Base-by-base conservation (phyloP, 2,888 invertebrate species). In the Mactromeris polynyma region DNA sequence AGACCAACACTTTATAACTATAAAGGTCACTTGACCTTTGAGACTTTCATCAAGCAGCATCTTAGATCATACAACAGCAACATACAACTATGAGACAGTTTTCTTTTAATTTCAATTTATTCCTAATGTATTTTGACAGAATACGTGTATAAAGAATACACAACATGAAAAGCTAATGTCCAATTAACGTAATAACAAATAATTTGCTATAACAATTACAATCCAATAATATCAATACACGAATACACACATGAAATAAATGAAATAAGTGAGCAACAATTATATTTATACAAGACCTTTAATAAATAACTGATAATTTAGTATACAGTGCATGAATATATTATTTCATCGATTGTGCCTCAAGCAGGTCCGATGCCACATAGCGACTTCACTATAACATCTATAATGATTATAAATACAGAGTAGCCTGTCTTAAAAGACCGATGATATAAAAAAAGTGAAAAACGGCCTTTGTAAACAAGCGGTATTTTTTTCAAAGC, bases 101-200 rank as follows among this genome's bases (percentile, higher is more conserved):
- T 69, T 33, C 19, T 33, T 73, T 73, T 33, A 73, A 73, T 73
- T 73, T 73, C 33, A 33, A 73, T 73, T 73, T 73, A 73, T 73
- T 73, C 33, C 73, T 73, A 73, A 73, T 87, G 80, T 77, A 81
- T 87, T 87, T 36, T 58, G 80, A 80, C 83, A 83, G 79, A 42
- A 83, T 19, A 87, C 80, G 83, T 69, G n/a, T 80, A 87, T 87
- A 83, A 83, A 58, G 80, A 83, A 87, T 83, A 87, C 87, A 87
- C 87, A 87, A 87, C 87, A 87, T 83, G 42, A 40, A 79, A 87
- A 87, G 87, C 87, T 87, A 80, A 79, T 51, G 77, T 73, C 73
- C 73, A 73, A 73, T 73, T 73, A 73, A 73, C 33, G 36, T 73
- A 73, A 73, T 73, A 73, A 84, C 51, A 84, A 36, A 19, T 78